Percentiles rank a stretch among this genome's conserved stretches.
Evolutionary conservation across 2,888 invertebrate species (phyloP).

Genomic region (Villa cingulata): DNA sequence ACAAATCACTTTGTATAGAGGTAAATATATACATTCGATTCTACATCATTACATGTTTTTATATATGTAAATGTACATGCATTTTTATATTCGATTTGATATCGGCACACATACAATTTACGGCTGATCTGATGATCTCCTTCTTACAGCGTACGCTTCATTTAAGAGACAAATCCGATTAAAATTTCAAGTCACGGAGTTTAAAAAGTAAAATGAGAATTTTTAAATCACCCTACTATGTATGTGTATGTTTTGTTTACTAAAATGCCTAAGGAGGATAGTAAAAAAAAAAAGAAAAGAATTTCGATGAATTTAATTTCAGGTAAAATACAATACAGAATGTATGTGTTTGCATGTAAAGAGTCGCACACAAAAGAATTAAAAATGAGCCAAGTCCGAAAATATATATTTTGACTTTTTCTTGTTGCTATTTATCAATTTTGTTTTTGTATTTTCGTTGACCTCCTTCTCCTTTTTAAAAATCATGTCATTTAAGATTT

Average conservation of each 20-base stretch:
- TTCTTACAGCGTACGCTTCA: conserved; percentile 17
- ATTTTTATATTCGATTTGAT: too few species aligned
- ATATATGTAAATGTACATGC: neutral
- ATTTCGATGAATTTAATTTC: too few species aligned
- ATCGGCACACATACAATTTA: too few species aligned
- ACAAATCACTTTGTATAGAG: neutral
- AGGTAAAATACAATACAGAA: too few species aligned
- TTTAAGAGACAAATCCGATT: conserved; percentile 21
- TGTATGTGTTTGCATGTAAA: too few species aligned
- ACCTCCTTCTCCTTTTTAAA: neutral
- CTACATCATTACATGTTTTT: too few species aligned
- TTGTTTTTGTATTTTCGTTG: neutral
- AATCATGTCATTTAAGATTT: neutral
- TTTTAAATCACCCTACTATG: too few species aligned
- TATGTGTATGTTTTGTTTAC: too few species aligned
- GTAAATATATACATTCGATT: too few species aligned
- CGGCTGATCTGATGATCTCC: conserved; percentile 11
- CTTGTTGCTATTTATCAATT: too few species aligned
- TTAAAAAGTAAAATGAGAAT: neutral
- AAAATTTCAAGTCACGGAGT: conserved; percentile 9
- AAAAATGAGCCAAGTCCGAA: neutral
- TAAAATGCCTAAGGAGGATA: neutral
- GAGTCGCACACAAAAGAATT: neutral
- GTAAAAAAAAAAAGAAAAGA: neutral
- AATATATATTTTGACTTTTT: too few species aligned